phyloP scores from a whole-genome alignment of 2,888 invertebrate species.

The Alsophila aescularia region DNA sequence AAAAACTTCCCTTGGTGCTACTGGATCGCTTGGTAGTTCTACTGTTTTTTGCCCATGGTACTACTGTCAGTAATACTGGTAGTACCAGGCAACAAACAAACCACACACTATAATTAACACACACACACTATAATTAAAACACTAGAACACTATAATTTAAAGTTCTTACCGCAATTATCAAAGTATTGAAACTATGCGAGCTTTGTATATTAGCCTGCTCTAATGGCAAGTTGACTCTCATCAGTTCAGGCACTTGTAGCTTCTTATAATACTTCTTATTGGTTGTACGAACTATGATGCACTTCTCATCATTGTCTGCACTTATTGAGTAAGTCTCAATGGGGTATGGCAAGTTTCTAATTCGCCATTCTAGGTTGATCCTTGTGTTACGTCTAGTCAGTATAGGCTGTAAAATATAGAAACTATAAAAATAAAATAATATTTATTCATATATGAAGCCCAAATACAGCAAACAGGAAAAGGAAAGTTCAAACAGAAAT shows the following conservation, averaged over 20 bases:
- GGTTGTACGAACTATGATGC: constrained; percentile 88
- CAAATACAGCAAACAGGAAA: no score
- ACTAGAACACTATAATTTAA: neutral
- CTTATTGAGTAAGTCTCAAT: constrained; percentile 88
- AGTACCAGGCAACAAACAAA: no score
- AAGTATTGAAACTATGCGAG: constrained; percentile 89
- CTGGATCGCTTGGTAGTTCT: no score
- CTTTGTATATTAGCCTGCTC: constrained; percentile 87
- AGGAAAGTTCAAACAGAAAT: no score
- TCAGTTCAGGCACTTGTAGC: constrained; percentile 88
- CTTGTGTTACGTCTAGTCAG: constrained; percentile 89
- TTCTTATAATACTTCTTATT: constrained; percentile 94
- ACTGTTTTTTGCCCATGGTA: no score
- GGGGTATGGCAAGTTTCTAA: constrained; percentile 90
- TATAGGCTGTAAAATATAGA: constrained; percentile 84
- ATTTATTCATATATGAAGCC: no score
- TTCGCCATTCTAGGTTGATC: constrained; percentile 91
- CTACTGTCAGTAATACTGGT: no score
- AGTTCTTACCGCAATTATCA: constrained; percentile 88
- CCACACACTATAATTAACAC: no score
- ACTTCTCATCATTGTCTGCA: constrained; percentile 86
- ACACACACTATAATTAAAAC: neutral
- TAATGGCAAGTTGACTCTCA: constrained; percentile 85
- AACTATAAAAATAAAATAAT: neutral
- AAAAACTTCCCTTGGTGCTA: no score